These are phyloP conservation scores for Teleogryllus oceanicus DNA, from an alignment of 2,888 invertebrate species.

Conservation along the genomic window DNA sequence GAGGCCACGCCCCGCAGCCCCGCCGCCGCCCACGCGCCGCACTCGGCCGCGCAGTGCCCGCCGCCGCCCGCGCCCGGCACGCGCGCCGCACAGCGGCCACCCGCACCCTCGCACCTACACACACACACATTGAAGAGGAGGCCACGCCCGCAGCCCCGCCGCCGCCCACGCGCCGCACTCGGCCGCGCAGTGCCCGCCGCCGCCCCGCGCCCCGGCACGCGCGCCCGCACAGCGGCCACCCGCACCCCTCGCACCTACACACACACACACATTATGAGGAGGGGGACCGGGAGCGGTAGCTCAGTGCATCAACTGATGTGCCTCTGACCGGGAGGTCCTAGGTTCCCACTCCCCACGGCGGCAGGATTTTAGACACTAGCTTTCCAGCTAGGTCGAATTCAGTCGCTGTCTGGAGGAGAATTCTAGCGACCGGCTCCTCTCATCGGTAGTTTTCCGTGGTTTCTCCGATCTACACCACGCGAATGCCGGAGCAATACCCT, in stretches of 20 bases:
- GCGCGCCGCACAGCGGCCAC: constrained; percentile 43
- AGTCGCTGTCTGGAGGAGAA: too few relatives aligned
- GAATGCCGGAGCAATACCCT: too few relatives aligned
- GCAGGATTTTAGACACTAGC: too few relatives aligned
- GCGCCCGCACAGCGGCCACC: constrained; percentile 43
- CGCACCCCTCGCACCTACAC: constrained; percentile 34
- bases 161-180: constrained; percentile 41
- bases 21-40: constrained; percentile 46
- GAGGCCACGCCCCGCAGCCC: constrained; percentile 51
- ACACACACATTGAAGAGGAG: too few relatives aligned
- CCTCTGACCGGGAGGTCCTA: too few relatives aligned
- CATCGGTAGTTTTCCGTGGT: too few relatives aligned
- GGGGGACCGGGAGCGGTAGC: too few relatives aligned
- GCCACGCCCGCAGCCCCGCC: constrained; percentile 51
- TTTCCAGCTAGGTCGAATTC: too few relatives aligned
- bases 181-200: constrained; percentile 36
- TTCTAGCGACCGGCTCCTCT: too few relatives aligned
- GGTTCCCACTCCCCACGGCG: too few relatives aligned
- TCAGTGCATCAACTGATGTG: too few relatives aligned
- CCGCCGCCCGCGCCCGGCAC: constrained; percentile 39
- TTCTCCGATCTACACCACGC: too few relatives aligned
- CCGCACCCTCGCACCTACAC: constrained; percentile 40
- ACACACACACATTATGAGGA: background rate
- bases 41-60: constrained; percentile 36
- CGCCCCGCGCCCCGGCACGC: constrained; percentile 38